These are phyloP conservation scores for Plagodis pulveraria DNA, from an alignment of 2,888 invertebrate species.

Conservation along the genomic window DNA sequence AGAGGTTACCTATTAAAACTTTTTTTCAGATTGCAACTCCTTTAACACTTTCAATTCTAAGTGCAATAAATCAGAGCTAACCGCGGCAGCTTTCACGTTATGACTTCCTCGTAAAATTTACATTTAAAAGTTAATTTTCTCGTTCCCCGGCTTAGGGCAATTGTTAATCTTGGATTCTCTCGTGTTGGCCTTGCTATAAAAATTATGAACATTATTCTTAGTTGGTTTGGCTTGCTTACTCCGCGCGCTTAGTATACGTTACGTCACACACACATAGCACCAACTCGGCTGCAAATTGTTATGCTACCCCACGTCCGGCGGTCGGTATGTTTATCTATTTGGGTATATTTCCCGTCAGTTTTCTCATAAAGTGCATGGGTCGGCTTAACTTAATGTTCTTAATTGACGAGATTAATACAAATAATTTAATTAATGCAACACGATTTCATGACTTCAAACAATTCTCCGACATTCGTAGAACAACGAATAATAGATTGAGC, in stretches of 20 bases:
- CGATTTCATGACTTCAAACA: too few species aligned
- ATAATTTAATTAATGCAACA: too few species aligned
- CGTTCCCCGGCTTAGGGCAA: constrained; percentile 72
- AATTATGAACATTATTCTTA: constrained; percentile 63
- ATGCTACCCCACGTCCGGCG: constrained; percentile 9
- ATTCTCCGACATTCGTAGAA: too few species aligned
- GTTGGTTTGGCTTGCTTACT: constrained; percentile 39
- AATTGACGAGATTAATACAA: too few species aligned
- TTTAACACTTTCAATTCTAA: constrained; percentile 83
- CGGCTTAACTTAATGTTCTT: too few species aligned
- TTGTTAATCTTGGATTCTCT: constrained; percentile 79
- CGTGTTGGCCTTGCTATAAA: constrained; percentile 57
- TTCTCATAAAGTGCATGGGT: constrained; percentile 1
- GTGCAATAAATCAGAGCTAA: constrained; percentile 81
- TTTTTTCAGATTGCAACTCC: constrained; percentile 83
- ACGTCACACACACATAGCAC: constrained; percentile 3
- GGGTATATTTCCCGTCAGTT: constrained; percentile 22
- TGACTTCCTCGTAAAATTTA: constrained; percentile 84
- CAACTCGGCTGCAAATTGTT: constrained; percentile 13
- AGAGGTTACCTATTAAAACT: constrained; percentile 83
- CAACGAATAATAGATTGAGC: too few species aligned
- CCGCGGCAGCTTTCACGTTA: constrained; percentile 83
- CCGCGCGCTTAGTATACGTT: constrained; percentile 1
- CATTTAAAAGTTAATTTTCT: constrained; percentile 84
- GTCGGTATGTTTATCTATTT: constrained; percentile 22